Percentiles rank a stretch among this genome's conserved stretches.
phyloP scores from a whole-genome alignment of 2,888 invertebrate genomes.

The Troides helena region DNA sequence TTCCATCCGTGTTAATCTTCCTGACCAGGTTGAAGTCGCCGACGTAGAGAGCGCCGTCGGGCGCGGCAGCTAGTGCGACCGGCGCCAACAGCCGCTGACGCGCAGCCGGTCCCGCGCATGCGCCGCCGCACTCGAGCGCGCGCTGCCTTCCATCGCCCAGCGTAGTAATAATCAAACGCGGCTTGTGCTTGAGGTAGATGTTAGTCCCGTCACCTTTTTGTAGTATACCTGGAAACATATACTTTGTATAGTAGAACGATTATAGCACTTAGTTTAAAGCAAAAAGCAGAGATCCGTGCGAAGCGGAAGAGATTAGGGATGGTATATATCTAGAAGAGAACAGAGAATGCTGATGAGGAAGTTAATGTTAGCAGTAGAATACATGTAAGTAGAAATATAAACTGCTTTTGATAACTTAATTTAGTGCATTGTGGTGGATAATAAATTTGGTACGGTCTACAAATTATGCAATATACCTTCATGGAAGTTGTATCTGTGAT shows the following conservation, averaged over 20 bases:
- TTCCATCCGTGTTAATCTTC: constrained; percentile 91
- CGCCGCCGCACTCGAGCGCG: constrained; percentile 87
- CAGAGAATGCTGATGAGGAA: no score
- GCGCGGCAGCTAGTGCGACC: constrained; percentile 93
- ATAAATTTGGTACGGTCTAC: no score
- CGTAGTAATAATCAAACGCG: constrained; percentile 92
- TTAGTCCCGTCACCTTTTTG: constrained; percentile 99
- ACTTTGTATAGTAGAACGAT: background rate
- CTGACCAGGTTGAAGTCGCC: constrained; percentile 97
- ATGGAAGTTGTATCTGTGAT: constrained; percentile 98
- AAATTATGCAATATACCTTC: constrained; percentile 83
- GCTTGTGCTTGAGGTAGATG: constrained; percentile 95
- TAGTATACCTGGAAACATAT: constrained; percentile 85
- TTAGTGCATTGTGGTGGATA: no score
- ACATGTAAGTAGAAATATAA: no score
- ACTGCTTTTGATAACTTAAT: no score
- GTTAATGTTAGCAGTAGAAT: no score
- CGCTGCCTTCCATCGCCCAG: constrained; percentile 96
- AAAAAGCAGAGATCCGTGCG: no score
- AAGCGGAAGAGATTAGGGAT: no score
- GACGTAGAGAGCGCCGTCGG: constrained; percentile 96
- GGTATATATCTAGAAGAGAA: no score
- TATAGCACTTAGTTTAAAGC: no score
- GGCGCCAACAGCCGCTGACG: constrained; percentile 93
- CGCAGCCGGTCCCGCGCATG: constrained; percentile 89